Percentiles rank a stretch among this genome's conserved stretches.
phyloP scores from a whole-genome alignment of 2,888 invertebrate genomes.

The Drosophila barbarae region DNA sequence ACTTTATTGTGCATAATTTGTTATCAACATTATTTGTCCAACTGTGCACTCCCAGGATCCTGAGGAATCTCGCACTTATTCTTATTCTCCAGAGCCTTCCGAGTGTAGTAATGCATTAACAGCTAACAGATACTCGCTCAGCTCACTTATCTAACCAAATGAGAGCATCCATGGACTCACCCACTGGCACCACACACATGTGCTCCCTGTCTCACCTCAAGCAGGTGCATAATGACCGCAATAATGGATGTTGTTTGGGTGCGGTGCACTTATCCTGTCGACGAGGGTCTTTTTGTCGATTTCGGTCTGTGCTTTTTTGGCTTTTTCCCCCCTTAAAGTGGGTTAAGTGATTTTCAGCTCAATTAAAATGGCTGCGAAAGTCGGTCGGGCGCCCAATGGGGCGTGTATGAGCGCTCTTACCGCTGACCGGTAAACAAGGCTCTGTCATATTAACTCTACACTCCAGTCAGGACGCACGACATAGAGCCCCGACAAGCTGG shows the following conservation, averaged over 20 bases:
- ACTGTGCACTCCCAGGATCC: background rate
- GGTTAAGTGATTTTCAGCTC: slow-evolving; percentile 74
- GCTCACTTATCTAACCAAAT: slow-evolving; percentile 31
- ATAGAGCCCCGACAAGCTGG: slow-evolving; percentile 44
- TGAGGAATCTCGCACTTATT: background rate
- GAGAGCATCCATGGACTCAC: slow-evolving; percentile 13
- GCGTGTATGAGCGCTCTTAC: slow-evolving; percentile 53
- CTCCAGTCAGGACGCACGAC: slow-evolving; percentile 26
- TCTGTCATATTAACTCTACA: slow-evolving; percentile 64
- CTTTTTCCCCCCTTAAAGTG: slow-evolving; percentile 43
- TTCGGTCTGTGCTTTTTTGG: slow-evolving; percentile 12
- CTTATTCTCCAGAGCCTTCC: background rate
- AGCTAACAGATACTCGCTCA: background rate
- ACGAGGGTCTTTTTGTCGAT: background rate
- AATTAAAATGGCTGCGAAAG: slow-evolving; percentile 66
- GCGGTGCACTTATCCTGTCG: slow-evolving; percentile 6
- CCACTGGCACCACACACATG: slow-evolving; percentile 12
- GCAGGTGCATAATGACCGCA: slow-evolving; percentile 39
- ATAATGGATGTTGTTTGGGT: slow-evolving; percentile 35
- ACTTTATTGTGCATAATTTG: background rate
- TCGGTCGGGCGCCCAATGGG: slow-evolving; percentile 47
- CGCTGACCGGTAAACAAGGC: slow-evolving; percentile 55
- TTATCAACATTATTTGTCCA: background rate
- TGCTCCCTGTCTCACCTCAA: slow-evolving; percentile 5
- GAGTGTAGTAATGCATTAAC: slow-evolving; percentile 12